Percentiles rank a stretch among this genome's conserved stretches.
phyloP scores from a whole-genome alignment of 2,888 invertebrate genomes.

The Aleiodes testaceus region DNA sequence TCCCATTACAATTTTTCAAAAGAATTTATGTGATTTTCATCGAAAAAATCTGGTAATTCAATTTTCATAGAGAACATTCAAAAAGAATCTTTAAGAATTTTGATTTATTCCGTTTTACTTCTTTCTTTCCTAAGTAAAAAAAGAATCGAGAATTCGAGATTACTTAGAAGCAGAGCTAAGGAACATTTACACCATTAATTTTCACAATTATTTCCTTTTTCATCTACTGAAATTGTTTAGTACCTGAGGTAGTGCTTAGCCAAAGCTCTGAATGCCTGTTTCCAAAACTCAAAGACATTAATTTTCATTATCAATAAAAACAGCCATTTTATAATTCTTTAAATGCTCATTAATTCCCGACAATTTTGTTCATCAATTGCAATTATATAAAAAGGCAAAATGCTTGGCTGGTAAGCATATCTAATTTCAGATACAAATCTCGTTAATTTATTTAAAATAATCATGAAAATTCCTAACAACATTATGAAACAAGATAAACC shows the following conservation, averaged over 20 bases:
- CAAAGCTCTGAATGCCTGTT: constrained; percentile 49
- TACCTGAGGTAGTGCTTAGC: constrained; percentile 32
- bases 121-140: background rate
- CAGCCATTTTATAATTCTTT: constrained; percentile 9
- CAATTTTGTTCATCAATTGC: background rate
- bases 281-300: too few species aligned
- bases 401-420: constrained; percentile 24
- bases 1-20: background rate
- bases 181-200: background rate
- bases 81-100: background rate
- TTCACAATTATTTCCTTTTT: background rate
- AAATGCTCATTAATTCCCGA: background rate
- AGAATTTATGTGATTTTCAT: background rate
- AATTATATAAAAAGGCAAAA: background rate
- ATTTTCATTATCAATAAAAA: background rate
- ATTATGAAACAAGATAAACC: too few species aligned
- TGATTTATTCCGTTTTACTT: background rate
- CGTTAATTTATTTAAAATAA: constrained; percentile 7
- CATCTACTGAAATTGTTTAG: constrained; percentile 35
- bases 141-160: background rate
- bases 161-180: too few species aligned
- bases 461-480: constrained; percentile 3
- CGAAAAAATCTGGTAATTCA: background rate
- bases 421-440: constrained; percentile 6
- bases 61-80: background rate